A percentile compares a stretch with the other conserved stretches of the same genome.
phyloP scores from a whole-genome alignment of 2,888 invertebrate species.

The Diadegma fenestrale region DNA sequence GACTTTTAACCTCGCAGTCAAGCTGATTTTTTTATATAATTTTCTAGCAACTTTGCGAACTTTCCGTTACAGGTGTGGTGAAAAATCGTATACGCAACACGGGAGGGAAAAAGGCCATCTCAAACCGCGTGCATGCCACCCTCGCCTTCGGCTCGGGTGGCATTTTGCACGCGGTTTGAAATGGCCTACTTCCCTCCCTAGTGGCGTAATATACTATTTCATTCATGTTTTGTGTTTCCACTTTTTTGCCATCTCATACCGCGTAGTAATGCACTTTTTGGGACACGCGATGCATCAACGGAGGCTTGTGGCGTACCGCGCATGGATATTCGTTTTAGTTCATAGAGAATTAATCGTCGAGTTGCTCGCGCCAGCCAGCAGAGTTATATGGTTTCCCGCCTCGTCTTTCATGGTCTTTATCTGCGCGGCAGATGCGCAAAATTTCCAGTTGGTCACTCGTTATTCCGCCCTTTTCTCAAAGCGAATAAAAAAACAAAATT shows the following conservation, averaged over 20 bases:
- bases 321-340: conserved; percentile 59
- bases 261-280: conserved; percentile 1
- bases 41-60: too few species aligned
- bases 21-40: too few species aligned
- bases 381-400: conserved; percentile 56
- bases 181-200: too few species aligned
- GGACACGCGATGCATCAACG: conserved; percentile 31
- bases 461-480: conserved; percentile 38
- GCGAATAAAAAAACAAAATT: conserved; percentile 26
- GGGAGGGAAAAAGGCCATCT: too few species aligned
- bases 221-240: neutral
- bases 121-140: too few species aligned
- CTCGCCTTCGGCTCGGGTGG: too few species aligned
- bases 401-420: conserved; percentile 50
- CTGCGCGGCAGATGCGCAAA: conserved; percentile 63
- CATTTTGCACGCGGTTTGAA: too few species aligned
- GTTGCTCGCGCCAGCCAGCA: conserved; percentile 17
- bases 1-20: too few species aligned
- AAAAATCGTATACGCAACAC: too few species aligned
- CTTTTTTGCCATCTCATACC: conserved; percentile 40
- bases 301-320: conserved; percentile 35
- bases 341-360: conserved; percentile 67
- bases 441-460: conserved; percentile 44
- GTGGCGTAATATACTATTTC: too few species aligned
- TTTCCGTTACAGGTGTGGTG: too few species aligned